Base-by-base conservation (phyloP, 2,113 vertebrate species). In the Albula goreensis region DNA sequence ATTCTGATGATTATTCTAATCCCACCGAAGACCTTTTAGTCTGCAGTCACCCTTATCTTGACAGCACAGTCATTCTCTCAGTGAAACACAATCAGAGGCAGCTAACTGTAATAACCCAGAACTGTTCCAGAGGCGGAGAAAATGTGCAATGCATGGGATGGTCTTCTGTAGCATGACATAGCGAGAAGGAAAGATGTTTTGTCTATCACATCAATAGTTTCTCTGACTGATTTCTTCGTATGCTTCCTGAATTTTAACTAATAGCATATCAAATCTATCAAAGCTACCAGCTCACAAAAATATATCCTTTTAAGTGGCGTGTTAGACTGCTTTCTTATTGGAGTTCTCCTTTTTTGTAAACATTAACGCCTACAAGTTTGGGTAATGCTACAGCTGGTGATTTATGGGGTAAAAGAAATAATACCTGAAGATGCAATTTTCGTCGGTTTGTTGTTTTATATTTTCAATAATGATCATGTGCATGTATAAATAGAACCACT, bases 1-100 rank as follows among this genome's bases (percentile, higher is more conserved):
- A 25, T 74, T 31, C 31, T 74, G 60, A 74, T 74, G 70, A 74
- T 74, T 74, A 74, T 74, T 74, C 70, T 31, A 74, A 74, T 74
- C 70, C n/a, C 10, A 10, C 70, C 25, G 9, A 74, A 10, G 5
- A 74, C 70, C n/a, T 74, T 74, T 74, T 74, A 74, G 22, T 74
- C n/a, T 74, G 9, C 22, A 31, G 5, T 9, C n/a, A 25, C 22
- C 70, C 70, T 74, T 74, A 31, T 74, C 70, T 74, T n/a, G 3
- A 25, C 70, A 74, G 22, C 70, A 74, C 70, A 74, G 70, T 74
- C 5, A 74, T 74, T 74, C 31, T 74, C 70, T 74, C 53, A 2
- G 53, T 56, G 12, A 74, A 25, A 74, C 31, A n/a, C n/a, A 74
- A 74, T 74, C 70, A 31, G 22, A 74, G 70, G n/a, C 60, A 5